phyloP scores from a whole-genome alignment of 2,113 vertebrate genomes.

The Aythya baeri region DNA sequence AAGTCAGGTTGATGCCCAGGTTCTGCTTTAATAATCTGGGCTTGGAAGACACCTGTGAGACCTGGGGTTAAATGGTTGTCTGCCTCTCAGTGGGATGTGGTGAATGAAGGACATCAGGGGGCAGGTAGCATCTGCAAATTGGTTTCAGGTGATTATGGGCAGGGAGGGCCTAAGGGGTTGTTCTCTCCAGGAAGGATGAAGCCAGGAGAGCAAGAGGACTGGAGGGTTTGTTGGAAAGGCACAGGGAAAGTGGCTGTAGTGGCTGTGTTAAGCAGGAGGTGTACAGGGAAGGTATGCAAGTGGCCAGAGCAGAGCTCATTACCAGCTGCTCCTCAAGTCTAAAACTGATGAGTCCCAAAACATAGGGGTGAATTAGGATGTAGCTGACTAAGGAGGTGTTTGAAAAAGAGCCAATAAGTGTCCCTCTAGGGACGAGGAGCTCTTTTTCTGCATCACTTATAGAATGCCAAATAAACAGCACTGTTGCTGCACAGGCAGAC shows the following conservation, averaged over 20 bases:
- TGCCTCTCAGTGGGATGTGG: not conserved
- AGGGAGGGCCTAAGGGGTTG: not conserved
- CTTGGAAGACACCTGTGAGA: not conserved
- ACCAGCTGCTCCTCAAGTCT: not conserved
- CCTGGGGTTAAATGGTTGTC: not conserved
- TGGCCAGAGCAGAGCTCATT: not conserved
- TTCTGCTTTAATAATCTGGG: not conserved
- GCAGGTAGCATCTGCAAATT: not conserved
- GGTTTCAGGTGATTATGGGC: rapidly evolving
- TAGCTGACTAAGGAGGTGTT: not conserved
- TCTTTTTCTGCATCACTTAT: not conserved
- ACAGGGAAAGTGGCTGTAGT: not conserved
- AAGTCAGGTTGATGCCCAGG: not conserved
- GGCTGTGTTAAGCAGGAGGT: not conserved
- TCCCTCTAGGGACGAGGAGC: not conserved
- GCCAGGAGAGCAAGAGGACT: not conserved
- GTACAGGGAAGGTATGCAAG: not conserved
- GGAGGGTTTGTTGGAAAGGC: not conserved
- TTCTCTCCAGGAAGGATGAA: not conserved
- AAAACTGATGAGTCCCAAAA: not conserved
- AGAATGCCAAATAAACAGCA: not conserved
- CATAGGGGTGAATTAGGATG: not conserved
- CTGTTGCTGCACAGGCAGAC: not conserved
- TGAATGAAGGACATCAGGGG: not conserved
- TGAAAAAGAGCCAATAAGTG: not conserved